Conservation (phyloP, 2,797 vertebrate genomes). For the Tragelaphus eurycerus region DNA sequence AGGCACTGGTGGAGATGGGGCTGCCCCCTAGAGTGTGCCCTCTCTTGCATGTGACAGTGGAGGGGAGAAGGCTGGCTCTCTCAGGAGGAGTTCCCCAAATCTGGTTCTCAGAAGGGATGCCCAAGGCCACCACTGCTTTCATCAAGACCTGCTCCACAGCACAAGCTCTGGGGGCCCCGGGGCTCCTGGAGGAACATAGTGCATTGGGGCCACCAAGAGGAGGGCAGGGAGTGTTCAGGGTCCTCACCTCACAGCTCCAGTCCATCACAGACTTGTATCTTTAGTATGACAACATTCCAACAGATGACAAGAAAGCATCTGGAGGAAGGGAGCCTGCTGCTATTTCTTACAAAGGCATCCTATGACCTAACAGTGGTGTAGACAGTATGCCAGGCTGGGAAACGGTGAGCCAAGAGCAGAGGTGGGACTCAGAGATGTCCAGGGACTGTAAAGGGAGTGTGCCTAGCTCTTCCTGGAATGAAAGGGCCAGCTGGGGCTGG, state of each 20-base stretch:
- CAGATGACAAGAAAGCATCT: background rate
- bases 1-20: background rate
- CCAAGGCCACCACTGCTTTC: background rate
- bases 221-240: background rate
- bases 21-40: background rate
- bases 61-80: background rate
- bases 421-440: background rate
- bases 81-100: background rate
- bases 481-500: background rate
- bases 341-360: background rate
- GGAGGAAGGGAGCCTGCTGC: background rate
- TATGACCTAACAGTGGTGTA: background rate
- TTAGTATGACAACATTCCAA: background rate
- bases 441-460: accelerated
- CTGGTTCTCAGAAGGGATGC: background rate
- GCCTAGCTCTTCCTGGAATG: background rate
- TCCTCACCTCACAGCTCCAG: background rate
- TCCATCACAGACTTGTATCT: background rate
- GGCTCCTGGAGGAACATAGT: background rate
- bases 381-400: background rate
- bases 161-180: background rate
- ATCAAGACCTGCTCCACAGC: background rate
- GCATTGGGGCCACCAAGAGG: background rate
- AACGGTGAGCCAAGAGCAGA: background rate
- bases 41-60: background rate